Percentiles rank a stretch among this genome's conserved stretches.
Conservation (phyloP, 2,797 vertebrate species). For the Pseudomugil tenellus region DNA sequence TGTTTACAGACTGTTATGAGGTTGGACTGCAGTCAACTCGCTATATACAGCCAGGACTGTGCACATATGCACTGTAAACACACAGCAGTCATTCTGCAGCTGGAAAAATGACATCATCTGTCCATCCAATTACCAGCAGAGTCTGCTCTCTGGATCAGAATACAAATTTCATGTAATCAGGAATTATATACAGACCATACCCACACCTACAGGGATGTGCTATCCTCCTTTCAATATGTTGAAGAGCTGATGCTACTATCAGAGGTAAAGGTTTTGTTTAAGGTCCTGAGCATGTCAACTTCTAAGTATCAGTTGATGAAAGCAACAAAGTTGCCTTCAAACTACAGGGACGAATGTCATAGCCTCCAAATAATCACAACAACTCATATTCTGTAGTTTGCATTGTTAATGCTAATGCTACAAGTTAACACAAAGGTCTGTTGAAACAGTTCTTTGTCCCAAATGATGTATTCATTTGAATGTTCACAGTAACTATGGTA, state of each 20-base stretch:
- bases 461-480: too few species aligned
- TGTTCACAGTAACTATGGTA: too few species aligned
- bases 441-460: too few species aligned
- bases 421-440: too few species aligned
- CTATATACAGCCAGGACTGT: slow-evolving; percentile 24
- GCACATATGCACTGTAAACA: slow-evolving; percentile 50
- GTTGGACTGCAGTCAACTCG: slow-evolving; percentile 40
- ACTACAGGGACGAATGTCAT: too few species aligned
- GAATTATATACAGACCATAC: slow-evolving; percentile 40
- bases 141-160: slow-evolving; percentile 18
- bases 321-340: too few species aligned
- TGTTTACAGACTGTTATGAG: slow-evolving; percentile 41
- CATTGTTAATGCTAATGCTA: too few species aligned
- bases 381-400: too few species aligned
- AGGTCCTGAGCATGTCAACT: not conserved
- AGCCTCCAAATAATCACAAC: too few species aligned
- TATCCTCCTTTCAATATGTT: not conserved
- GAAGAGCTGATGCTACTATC: not conserved
- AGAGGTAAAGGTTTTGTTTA: not conserved
- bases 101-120: slow-evolving; percentile 59
- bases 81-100: slow-evolving; percentile 43
- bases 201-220: not conserved
- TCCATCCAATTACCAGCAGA: slow-evolving; percentile 23
- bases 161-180: slow-evolving; percentile 8
- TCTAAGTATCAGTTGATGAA: too few species aligned